Evolutionary conservation across 2,113 vertebrate genomes (phyloP), one percentile per base, ranked within the genome.

Genomic region (Mungos mungo): DNA sequence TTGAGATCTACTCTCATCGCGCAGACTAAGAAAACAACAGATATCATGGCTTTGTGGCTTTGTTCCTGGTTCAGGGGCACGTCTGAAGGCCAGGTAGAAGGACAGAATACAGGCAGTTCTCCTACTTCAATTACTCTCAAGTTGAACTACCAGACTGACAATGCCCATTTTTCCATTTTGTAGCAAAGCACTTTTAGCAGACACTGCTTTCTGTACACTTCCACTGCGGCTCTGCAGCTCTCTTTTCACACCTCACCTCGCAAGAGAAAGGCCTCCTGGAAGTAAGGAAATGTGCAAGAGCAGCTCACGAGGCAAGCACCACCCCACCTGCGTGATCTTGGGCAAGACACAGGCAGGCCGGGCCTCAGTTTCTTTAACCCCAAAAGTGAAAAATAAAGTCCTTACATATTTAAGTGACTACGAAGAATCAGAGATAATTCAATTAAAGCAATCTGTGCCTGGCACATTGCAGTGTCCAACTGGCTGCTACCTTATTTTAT

Each of bases 331-430:
- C 35, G 87, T 72, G 63, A 92, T 72, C 86, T 93, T 83, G 33
- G 25, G 90, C n/a, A 41, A 90, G 69, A 84, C n/a, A 65, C 11
- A 74, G 35, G 15, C 50, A 27, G n/a, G 27, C 57, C 68, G 74
- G 82, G 90, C 52, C 92, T 96, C 71, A 63, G 77, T 95, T 94
- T 93, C 93, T 68, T 74, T n/a, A 80, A 95, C 25, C 50, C 77
- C 77, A 90, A 94, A n/a, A 5, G 74, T 23, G 31, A 54, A 90
- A 87, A 60, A 95, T 88, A 76, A 69, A 93, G n/a, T n/a, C 76
- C 33, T 81, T 68, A 90, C 86, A 65, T 63, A 52, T 47, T 83
- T 69, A 77, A 50, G 65, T 82, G 54, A 65, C 79, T 13, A 33
- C 79, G n/a, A 66, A 88, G 29, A 86, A 31, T 35, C 50, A 82